These are phyloP conservation scores for Oncorhynchus clarkii DNA, from an alignment of 2,113 vertebrate species.

Conservation along the genomic window DNA sequence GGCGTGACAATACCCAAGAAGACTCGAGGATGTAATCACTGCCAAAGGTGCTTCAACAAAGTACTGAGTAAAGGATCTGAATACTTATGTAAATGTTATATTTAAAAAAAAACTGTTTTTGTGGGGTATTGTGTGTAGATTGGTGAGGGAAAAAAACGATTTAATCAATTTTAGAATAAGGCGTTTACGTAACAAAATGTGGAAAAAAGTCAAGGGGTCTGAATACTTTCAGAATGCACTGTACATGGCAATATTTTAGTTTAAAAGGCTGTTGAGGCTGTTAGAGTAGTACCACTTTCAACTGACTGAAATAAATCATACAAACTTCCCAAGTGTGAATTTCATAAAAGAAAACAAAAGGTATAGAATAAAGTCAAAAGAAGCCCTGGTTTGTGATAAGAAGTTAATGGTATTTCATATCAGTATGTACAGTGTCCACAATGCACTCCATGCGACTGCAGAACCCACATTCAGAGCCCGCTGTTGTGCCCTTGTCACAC, in stretches of 20 bases:
- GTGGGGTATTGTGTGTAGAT: no score
- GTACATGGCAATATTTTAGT: conserved; percentile 30
- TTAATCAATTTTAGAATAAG: no score
- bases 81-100: no score
- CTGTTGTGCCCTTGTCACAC: background rate
- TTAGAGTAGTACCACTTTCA: background rate
- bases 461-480: background rate
- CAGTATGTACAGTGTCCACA: background rate
- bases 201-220: no score
- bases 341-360: background rate
- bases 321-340: background rate
- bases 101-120: no score
- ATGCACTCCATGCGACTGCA: background rate
- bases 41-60: no score
- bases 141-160: no score
- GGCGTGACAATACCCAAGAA: no score
- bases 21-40: no score
- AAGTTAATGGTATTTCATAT: background rate
- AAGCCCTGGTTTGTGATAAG: background rate
- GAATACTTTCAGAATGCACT: no score
- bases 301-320: background rate
- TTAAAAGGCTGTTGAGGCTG: conserved; percentile 1
- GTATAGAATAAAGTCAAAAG: background rate
- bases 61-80: no score
- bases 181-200: no score